Base-by-base conservation (phyloP, 2,888 invertebrate species). In the Yponomeuta plumbellus region DNA sequence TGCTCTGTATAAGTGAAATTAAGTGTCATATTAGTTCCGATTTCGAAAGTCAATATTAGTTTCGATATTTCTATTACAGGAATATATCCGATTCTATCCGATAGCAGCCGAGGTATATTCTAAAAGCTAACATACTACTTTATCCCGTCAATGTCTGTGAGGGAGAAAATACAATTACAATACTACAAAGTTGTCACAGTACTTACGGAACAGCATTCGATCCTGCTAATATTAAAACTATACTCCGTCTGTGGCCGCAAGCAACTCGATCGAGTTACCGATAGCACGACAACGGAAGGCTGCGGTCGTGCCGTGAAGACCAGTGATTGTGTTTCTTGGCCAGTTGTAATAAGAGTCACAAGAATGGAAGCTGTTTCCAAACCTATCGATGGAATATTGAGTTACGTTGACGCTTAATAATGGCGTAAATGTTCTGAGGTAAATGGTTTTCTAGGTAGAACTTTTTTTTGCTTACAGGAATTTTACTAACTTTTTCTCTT, bases 201-300 rank as follows among this genome's bases (percentile, higher is more conserved):
- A 13, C 17, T 17, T 17, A n/a, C n/a, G n/a, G n/a, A 52, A 17
- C 17, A 17, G 17, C 8, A 52, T 52, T 52, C 2, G 44, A 59
- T 59, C 21, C 4, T 22, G 10, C 2, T 22, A 8, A 59, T 59
- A 59, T 59, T 59, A 59, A 59, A 59, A 21, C 13, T 10, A 26
- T 62, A 62, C n/a, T 26, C 26, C 26, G 34, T 10, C 62, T 23
- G 62, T n/a, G 20, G 62, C 62, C 62, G 17, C 39, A 62, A 62
- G 62, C n/a, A 34, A 62, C 26, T 34, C 34, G 39, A 62, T 62
- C 23, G 10, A 39, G 10, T 34, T 20, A n/a, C 39, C 39, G 26
- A 40, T 39, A 39, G 10, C n/a, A n/a, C 20, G 20, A 2, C 26
- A 62, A n/a, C 62, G 62, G 62, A 62, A 62, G 62, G n/a, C 26